Conservation (phyloP, 2,888 invertebrate species). For the Idaea straminata region DNA sequence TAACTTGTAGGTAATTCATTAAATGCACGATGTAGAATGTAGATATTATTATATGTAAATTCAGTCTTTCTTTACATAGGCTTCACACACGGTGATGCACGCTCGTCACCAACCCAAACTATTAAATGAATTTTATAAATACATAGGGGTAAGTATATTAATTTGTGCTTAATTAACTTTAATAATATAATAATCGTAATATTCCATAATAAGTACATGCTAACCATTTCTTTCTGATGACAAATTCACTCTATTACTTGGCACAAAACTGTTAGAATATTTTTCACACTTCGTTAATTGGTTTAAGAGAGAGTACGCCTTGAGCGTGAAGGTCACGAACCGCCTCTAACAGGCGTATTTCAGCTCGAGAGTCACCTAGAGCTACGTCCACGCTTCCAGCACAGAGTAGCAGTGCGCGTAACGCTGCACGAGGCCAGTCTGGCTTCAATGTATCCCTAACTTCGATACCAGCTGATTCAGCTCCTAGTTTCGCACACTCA, state of each 20-base stretch:
- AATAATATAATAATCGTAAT: constrained; percentile 21
- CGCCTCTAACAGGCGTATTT: constrained; percentile 86
- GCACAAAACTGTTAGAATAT: constrained; percentile 41
- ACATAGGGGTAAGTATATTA: constrained; percentile 20
- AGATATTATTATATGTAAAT: constrained; percentile 57
- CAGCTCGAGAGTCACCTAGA: constrained; percentile 87
- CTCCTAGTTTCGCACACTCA: constrained; percentile 81
- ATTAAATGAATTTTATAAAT: constrained; percentile 34
- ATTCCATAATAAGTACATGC: constrained; percentile 40
- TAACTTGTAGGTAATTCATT: constrained; percentile 25
- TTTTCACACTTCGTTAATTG: constrained; percentile 60
- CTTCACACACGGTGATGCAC: constrained; percentile 46
- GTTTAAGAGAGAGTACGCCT: constrained; percentile 81
- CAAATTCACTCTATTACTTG: constrained; percentile 42
- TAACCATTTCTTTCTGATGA: constrained; percentile 34
- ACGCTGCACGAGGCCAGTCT: constrained; percentile 84
- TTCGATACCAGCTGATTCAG: constrained; percentile 78
- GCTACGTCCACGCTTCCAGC: constrained; percentile 91
- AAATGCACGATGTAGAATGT: constrained; percentile 43
- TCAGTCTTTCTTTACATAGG: constrained; percentile 79
- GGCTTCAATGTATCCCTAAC: constrained; percentile 73
- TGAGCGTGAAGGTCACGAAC: constrained; percentile 86
- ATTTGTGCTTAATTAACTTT: constrained; percentile 50
- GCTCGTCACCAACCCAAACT: constrained; percentile 44
- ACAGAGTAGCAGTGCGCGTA: constrained; percentile 87